Evolutionary conservation across 1,140 invertebrate genomes (phyloP), one percentile per base, ranked within the genome.

Genomic region (Lithobius niger): DNA sequence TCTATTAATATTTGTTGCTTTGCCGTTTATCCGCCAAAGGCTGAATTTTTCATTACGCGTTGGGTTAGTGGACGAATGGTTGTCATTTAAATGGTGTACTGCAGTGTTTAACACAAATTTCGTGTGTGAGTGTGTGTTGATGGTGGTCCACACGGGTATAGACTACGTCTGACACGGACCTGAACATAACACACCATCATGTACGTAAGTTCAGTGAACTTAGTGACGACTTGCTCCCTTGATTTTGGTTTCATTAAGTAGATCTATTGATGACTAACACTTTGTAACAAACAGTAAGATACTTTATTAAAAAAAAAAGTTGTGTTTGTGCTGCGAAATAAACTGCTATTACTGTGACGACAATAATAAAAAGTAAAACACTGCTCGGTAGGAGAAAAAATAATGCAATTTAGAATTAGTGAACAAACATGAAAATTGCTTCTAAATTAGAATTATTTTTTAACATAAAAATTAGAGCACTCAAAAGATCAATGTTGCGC

Each of bases 81-180:
- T 40, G 31, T 40, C 18, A 40, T 40, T 13, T 40, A 40, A 18
- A 40, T 13, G 18, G 18, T 45, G 19, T 6, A 18, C 22, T 45
- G 16, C 18, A 4, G 16, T 19, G 43, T 19, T 21, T 19, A 19
- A 21, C 4, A 6, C 4, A 45, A 6, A 6, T 45, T 21, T 18
- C n/a, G 22, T 13, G 43, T 21, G 18, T 4, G 22, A 21, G 4
- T 6, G 6, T 45, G 43, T 16, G 18, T 16, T 16, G 6, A 6
- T 6, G 43, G 16, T 45, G 43, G 24, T 50, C 48, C 48, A 50
- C 48, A 50, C 48, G 48, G 48, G 48, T 50, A 50, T 22, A 4
- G 27, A 50, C 10, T 25, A 27, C 48, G 27, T 50, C 48, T 50
- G 48, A 26, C 48, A 50, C 48, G 48, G 48, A 27, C 24, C 43